Base-by-base conservation (phyloP, 2,113 vertebrate species). In the Pogonocichla stellata region DNA sequence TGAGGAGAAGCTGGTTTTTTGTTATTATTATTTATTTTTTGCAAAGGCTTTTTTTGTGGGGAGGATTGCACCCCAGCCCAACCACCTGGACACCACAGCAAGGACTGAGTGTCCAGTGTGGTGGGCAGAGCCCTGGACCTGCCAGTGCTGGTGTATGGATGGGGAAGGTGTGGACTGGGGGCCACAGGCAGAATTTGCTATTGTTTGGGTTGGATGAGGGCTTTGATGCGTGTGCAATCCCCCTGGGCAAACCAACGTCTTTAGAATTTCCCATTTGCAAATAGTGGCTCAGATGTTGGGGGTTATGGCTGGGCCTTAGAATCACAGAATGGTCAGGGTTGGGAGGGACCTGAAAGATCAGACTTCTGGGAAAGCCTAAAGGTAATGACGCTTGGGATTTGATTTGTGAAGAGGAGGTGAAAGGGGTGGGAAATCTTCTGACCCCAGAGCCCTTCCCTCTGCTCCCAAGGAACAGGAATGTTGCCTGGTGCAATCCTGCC, bases 141-240 rank as follows among this genome's bases (percentile, higher is more conserved):
- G 80, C 2, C 15, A 8, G 71, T 1, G 24, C n/a, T 42, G 12
- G 8, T 8, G 42, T 22, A 24, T 15, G 57, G 16, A 2, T 3
- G 14, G 20, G 74, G 34, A 29, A 3, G 7, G 4, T 3, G 31
- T 4, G 53, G 57, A 2, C 7, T 25, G 45, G 7, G 38, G n/a
- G 23, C 51, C 2, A 8, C 0, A 17, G 24, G 22, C 60, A 61
- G 51, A 65, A 18, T 53, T 51, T 1, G 1, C 18, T 54, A 64
- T 11, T 22, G 19, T 26, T 28, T 0, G 2, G 57, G 7, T 6
- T 24, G 50, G 31, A 10, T 0, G 36, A 33, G 31, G 4, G 16
- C n/a, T 74, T 60, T 28, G 50, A 24, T 16, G 40, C 1, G 0
- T 2, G 29, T 10, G 40, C 0, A 1, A 9, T 23, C 15, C 31